A percentile compares a stretch with the other conserved stretches of the same genome.
These are phyloP conservation scores for Epinephelus cyanopodus DNA, from an alignment of 2,113 vertebrate genomes.

Conservation along the genomic window DNA sequence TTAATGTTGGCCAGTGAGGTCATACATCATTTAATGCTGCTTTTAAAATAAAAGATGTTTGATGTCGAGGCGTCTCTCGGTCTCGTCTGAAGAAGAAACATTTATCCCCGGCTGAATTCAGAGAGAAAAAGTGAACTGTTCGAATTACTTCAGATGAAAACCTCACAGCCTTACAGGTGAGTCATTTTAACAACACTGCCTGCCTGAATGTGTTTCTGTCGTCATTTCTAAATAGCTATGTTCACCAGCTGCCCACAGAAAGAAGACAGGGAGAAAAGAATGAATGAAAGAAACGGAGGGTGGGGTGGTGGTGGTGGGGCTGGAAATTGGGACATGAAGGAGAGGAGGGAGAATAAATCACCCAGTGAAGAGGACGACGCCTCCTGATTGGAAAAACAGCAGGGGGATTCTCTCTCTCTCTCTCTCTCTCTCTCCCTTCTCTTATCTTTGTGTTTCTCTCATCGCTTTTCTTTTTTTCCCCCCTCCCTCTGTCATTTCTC, in stretches of 20 bases:
- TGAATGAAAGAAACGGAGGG: slow-evolving; percentile 62
- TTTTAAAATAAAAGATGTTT: slow-evolving; percentile 67
- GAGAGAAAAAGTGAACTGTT: slow-evolving; percentile 27
- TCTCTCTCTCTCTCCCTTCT: slow-evolving; percentile 50
- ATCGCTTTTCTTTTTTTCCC: slow-evolving; percentile 5
- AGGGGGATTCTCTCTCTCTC: slow-evolving; percentile 62
- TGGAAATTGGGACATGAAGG: slow-evolving; percentile 73
- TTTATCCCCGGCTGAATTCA: background rate
- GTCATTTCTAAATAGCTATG: slow-evolving; percentile 59
- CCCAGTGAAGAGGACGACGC: slow-evolving; percentile 64
- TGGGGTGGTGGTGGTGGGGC: slow-evolving; percentile 2
- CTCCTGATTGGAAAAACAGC: slow-evolving; percentile 77
- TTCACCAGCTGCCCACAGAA: slow-evolving; percentile 51
- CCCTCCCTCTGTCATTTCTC: slow-evolving; percentile 36
- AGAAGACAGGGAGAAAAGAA: slow-evolving; percentile 35
- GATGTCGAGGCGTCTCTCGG: slow-evolving; percentile 10
- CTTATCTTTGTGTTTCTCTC: slow-evolving; percentile 60
- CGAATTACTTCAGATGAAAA: slow-evolving; percentile 33
- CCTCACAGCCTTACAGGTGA: slow-evolving; percentile 61
- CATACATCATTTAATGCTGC: slow-evolving; percentile 66
- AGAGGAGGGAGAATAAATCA: slow-evolving; percentile 76
- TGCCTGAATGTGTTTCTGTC: slow-evolving; percentile 50
- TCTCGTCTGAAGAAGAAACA: slow-evolving; percentile 20
- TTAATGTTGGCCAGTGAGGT: slow-evolving; percentile 48
- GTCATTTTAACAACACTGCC: slow-evolving; percentile 56